Evolutionary conservation across 2,797 vertebrate species (phyloP).

Genomic region (Poeciliopsis infans): DNA sequence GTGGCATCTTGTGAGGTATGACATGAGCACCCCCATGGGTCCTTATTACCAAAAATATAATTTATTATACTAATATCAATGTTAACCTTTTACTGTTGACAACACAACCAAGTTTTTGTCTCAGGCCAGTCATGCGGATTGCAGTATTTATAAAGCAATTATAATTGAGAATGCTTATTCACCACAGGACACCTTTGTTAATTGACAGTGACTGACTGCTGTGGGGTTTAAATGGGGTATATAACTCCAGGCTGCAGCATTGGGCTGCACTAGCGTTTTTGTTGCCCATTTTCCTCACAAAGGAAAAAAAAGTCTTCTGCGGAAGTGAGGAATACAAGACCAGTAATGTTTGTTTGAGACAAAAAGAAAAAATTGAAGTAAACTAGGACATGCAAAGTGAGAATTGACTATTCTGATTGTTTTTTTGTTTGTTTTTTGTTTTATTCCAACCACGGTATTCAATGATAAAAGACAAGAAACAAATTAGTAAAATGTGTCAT

Average conservation of each 20-base stretch:
- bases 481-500: not conserved
- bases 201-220: not conserved
- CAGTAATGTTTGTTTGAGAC: slow-evolving; percentile 37
- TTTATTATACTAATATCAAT: not conserved
- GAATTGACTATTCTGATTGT: slow-evolving; percentile 7
- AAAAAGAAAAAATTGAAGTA: slow-evolving; percentile 43
- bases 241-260: not conserved
- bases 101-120: not conserved
- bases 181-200: not conserved
- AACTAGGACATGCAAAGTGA: slow-evolving; percentile 47
- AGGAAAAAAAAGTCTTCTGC: not conserved
- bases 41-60: not conserved
- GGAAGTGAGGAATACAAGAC: not conserved
- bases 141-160: not conserved
- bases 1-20: no score
- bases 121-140: not conserved
- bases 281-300: no score
- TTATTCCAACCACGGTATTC: slow-evolving; percentile 7
- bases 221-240: not conserved
- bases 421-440: slow-evolving; percentile 1
- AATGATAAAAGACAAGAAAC: not conserved
- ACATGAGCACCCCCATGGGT: no score
- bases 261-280: no score
- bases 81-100: not conserved
- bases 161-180: not conserved